Base-by-base conservation (phyloP, 2,888 invertebrate species). In the Lasioglossum lativentre region DNA sequence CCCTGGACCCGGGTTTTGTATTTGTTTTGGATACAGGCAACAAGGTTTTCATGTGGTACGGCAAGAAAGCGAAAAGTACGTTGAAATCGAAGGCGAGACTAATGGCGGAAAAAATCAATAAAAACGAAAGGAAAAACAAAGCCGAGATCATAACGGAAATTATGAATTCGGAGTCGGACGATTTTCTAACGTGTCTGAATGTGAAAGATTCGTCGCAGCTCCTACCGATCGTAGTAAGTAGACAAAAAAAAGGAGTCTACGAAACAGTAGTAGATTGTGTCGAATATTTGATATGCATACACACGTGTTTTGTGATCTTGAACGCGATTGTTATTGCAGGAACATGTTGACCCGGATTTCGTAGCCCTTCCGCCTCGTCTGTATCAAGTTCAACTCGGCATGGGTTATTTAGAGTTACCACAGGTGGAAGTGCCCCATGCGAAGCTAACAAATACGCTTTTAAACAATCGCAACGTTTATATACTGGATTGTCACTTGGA, bases 401-500 rank as follows among this genome's bases (percentile, higher is more conserved):
- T 99, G 98, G 99, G 99, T 0, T 99, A 99, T 95, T 96, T 99
- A 91, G 99, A 99, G 95, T 96, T 99, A 92, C 99, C 99, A 4
- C 99, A 99, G 96, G 98, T 97, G 6, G 97, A 97, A 94, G 96
- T 97, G 63, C 97, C 98, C 0, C 97, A 97, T 88, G 96, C 97
- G 85, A 97, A 97, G 92, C 96, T 99, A 10, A 96, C 96, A 0
- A 97, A 98, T 91, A 97, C 96, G 0, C 96, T 98, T 90, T 96
- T 99, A 76, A 97, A 97, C 92, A 98, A 98, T 85, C 97, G 98
- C 93, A 98, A 98, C 95, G 99, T 99, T 0, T 99, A 99, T 95
- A 98, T 99, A 93, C 96, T 99, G 80, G 99, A 99, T 95, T 99
- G 99, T 93, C 97, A 97, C 93, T 96, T 98, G 82, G 99, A 99